Percentiles rank a stretch among this genome's conserved stretches.
These are phyloP conservation scores for Eilema depressum DNA, from an alignment of 2,888 invertebrate genomes.

Conservation along the genomic window DNA sequence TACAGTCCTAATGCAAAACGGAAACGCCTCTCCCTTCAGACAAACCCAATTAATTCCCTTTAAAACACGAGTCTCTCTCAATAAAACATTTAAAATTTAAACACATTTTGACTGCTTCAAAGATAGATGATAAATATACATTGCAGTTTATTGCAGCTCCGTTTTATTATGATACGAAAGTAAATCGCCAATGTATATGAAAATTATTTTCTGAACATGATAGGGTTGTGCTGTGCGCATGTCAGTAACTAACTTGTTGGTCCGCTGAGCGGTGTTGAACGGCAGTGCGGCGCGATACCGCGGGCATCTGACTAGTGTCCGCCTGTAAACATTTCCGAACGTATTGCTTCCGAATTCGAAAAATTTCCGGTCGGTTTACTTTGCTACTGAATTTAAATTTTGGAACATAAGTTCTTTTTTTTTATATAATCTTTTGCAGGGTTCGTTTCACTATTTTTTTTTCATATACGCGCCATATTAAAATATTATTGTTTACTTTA, in stretches of 20 bases:
- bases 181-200: slow-evolving; percentile 52
- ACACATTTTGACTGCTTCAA: slow-evolving; percentile 69
- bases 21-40: slow-evolving; percentile 81
- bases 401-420: slow-evolving; percentile 8
- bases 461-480: background rate
- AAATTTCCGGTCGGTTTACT: slow-evolving; percentile 51
- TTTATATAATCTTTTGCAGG: background rate
- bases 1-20: slow-evolving; percentile 80
- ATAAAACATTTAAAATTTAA: slow-evolving; percentile 82
- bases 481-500: background rate
- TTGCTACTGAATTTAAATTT: slow-evolving; percentile 33
- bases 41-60: slow-evolving; percentile 85
- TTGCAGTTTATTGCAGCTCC: slow-evolving; percentile 29
- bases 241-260: slow-evolving; percentile 84
- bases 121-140: slow-evolving; percentile 39
- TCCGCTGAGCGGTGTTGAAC: slow-evolving; percentile 67
- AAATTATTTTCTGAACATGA: slow-evolving; percentile 52
- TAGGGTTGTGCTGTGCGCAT: slow-evolving; percentile 77
- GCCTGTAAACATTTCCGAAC: slow-evolving; percentile 58
- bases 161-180: slow-evolving; percentile 25
- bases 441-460: background rate
- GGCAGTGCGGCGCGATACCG: slow-evolving; percentile 82
- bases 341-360: slow-evolving; percentile 59
- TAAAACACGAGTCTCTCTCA: slow-evolving; percentile 74
- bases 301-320: slow-evolving; percentile 68